Evolutionary conservation across 2,797 vertebrate genomes (phyloP).

Genomic region (Aselliscus stoliczkanus): DNA sequence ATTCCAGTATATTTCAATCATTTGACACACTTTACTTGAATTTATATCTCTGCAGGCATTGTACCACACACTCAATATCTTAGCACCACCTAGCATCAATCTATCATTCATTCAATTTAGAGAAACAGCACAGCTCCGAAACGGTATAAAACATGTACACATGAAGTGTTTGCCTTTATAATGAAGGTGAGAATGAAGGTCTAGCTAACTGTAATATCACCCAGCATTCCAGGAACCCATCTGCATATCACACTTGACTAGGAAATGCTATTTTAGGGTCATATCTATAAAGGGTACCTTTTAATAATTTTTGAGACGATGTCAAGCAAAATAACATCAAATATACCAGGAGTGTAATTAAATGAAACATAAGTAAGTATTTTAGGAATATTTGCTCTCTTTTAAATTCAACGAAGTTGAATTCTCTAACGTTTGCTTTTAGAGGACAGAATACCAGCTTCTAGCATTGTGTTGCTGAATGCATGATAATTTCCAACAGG

Average conservation of each 20-base stretch:
- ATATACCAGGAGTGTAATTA: background rate
- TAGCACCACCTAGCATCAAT: background rate
- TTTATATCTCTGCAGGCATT: background rate
- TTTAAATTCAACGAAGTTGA: background rate
- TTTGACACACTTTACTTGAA: background rate
- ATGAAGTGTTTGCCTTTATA: background rate
- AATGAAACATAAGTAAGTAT: background rate
- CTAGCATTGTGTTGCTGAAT: background rate
- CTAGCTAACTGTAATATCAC: background rate
- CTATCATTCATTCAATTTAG: background rate
- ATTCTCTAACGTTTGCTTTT: background rate
- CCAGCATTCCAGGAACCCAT: background rate
- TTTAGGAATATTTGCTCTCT: background rate
- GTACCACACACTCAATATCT: background rate
- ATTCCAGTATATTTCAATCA: background rate
- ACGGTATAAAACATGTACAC: background rate
- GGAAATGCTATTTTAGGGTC: background rate
- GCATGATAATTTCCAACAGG: background rate
- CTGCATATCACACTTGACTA: background rate
- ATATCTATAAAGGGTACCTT: background rate
- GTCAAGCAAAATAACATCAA: background rate
- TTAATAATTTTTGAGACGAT: background rate
- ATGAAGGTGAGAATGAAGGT: background rate
- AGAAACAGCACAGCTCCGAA: background rate
- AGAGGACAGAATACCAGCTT: background rate